Evolutionary conservation across 2,888 invertebrate species (phyloP), one percentile per base, ranked within the genome.

Genomic region (Eupeodes luniger): DNA sequence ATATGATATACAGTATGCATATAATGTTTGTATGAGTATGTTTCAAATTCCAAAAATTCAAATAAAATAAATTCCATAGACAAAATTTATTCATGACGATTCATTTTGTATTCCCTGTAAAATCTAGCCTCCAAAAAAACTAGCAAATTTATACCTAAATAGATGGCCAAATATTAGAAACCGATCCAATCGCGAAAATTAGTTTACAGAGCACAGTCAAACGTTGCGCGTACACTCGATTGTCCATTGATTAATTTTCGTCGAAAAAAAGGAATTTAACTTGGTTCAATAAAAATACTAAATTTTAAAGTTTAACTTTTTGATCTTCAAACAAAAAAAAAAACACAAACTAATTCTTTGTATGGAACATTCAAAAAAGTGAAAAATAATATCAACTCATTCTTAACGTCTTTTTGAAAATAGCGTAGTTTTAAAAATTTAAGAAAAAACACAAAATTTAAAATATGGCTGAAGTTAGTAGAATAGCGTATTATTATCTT

Each of bases 381-480:
- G 4, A 9, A 53, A 53, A 36, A 16, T n/a, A 36, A 4, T 3
- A 59, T 19, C 40, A 40, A 9, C n/a, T 6, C 9, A 55, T 7
- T 57, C 2, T 1, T 1, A 59, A 3, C 0, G 34, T 6, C 12
- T 6, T 34, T 59, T 59, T 14, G 14, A 14, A 59, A 59, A 59
- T 3, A 34, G 59, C 34, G 59, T 7, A 27, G 14, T 34, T 34
- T 67, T 49, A 19, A 12, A 5, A 14, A 47, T 34, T 6, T 61
- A n/a, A 4, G 36, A 67, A 49, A 53, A 69, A 11, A 69, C 4
- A 40, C 19, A 7, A 14, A 49, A 9, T 19, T 67, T 7, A 2
- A 66, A 51, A 34, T 2, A 86, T 86, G 85, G 78, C 78, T 44
- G n/a, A 64, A 44, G n/a, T 82, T 1, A 14, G 44, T 7, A 78